These are phyloP conservation scores for Poeciliopsis presidionis DNA, from an alignment of 2,797 vertebrate species.

Conservation along the genomic window DNA sequence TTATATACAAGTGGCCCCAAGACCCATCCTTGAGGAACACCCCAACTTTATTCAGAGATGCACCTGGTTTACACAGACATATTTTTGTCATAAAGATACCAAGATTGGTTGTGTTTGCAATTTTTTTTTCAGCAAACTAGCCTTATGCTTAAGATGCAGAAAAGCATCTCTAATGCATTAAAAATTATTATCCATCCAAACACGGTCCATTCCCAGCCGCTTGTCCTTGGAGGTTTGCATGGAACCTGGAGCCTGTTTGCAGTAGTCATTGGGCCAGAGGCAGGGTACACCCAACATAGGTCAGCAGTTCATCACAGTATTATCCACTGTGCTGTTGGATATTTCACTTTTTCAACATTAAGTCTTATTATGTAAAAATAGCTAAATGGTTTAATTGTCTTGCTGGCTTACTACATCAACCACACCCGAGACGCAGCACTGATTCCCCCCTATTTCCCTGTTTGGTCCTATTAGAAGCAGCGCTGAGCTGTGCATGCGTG, in stretches of 20 bases:
- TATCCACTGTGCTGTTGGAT: background rate
- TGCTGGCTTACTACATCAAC: slow-evolving; percentile 57
- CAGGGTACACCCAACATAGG: background rate
- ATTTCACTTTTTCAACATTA: background rate
- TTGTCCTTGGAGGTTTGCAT: background rate
- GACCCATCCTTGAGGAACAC: background rate
- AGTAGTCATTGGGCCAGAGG: background rate
- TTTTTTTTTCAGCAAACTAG: background rate
- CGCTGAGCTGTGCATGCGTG: slow-evolving; percentile 24
- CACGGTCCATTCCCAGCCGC: background rate
- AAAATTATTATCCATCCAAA: background rate
- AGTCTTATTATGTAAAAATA: slow-evolving; percentile 25
- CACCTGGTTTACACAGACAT: background rate
- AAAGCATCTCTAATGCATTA: background rate
- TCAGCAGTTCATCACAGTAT: background rate
- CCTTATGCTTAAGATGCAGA: background rate
- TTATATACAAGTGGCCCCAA: background rate
- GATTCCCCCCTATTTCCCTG: slow-evolving; percentile 57
- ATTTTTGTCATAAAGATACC: background rate
- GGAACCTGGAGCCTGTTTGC: background rate
- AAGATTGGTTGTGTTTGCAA: background rate
- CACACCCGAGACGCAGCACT: slow-evolving; percentile 65
- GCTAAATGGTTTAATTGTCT: slow-evolving; percentile 43
- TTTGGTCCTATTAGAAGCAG: slow-evolving; percentile 32
- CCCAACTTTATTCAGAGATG: background rate